Base-by-base conservation (phyloP, 1,140 invertebrate genomes). In the Batillaria attramentaria region DNA sequence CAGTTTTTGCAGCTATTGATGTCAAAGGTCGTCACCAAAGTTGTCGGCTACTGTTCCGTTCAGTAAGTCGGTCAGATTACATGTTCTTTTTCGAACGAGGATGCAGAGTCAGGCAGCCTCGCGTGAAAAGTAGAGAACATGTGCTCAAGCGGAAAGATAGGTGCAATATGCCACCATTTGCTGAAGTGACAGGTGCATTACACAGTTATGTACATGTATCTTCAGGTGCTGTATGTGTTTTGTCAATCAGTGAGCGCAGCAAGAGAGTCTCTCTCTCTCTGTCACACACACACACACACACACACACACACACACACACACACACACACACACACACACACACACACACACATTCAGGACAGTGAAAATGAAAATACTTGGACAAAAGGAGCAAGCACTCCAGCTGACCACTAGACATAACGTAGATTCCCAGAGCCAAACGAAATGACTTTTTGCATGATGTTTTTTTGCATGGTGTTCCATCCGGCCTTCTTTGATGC, bases 271-370 rank as follows among this genome's bases (percentile, higher is more conserved):
- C 10, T 50, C 10, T 50, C 10, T 50, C 10, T 13, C 24, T 24
- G 24, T 50, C 33, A 66, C 62, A 35, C 31, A 66, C 62, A 35
- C 57, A 60, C 8, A 24, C 8, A 60, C 8, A 24, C 57, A 60
- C 57, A 5, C 57, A 60, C 24, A 24, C 33, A 35, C 62, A 8
- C 62, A 66, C 62, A 24, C 4, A 66, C 62, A 35, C 35, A 35
- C 35, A 24, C 24, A 35, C 35, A 66, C 62, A 24, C 62, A 66
- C 31, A 66, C 35, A 66, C 62, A 66, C 35, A 37, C 35, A 35
- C 62, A 66, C 28, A 66, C 62, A 37, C 35, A 66, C 62, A 66
- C 35, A 37, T n/a, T n/a, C n/a, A n/a, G n/a, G n/a, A n/a, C n/a
- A n/a, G n/a, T n/a, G n/a, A n/a, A n/a, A n/a, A n/a, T n/a, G n/a